Percentiles rank a stretch among this genome's conserved stretches.
Evolutionary conservation across 2,888 invertebrate species (phyloP).

Genomic region (Agonopterix alstromeriana): DNA sequence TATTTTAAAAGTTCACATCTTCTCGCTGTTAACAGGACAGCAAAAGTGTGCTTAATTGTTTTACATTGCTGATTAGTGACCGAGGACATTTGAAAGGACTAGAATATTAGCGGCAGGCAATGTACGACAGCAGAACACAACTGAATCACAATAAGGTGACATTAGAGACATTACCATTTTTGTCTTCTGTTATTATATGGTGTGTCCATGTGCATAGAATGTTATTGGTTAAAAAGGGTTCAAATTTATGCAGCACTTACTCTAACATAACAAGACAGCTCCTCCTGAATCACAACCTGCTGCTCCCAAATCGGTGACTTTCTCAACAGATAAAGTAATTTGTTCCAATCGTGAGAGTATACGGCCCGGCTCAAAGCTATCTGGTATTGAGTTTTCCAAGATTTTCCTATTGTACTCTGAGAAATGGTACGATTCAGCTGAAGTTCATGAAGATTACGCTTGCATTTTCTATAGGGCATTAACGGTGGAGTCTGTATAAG

Average conservation of each 20-base stretch:
- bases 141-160: too few relatives aligned
- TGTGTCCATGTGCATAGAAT: too few relatives aligned
- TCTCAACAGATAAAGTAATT: constrained; percentile 45
- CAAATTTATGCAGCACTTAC: neutral
- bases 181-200: too few relatives aligned
- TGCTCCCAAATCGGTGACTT: constrained; percentile 50
- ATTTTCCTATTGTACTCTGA: constrained; percentile 12
- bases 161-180: too few relatives aligned
- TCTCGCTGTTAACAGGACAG: too few relatives aligned
- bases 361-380: constrained; percentile 40
- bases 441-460: constrained; percentile 32
- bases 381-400: constrained; percentile 25
- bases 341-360: constrained; percentile 59
- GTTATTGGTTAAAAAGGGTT: too few relatives aligned
- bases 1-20: too few relatives aligned
- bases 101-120: too few relatives aligned
- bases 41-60: too few relatives aligned
- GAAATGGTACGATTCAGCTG: constrained; percentile 24
- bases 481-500: constrained; percentile 22
- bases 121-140: too few relatives aligned
- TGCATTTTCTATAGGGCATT: constrained; percentile 28
- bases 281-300: constrained; percentile 13
- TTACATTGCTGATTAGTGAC: too few relatives aligned
- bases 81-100: too few relatives aligned
- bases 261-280: constrained; percentile 36